phyloP scores from a whole-genome alignment of 2,113 vertebrate species.

The Tachysurus fulvidraco region DNA sequence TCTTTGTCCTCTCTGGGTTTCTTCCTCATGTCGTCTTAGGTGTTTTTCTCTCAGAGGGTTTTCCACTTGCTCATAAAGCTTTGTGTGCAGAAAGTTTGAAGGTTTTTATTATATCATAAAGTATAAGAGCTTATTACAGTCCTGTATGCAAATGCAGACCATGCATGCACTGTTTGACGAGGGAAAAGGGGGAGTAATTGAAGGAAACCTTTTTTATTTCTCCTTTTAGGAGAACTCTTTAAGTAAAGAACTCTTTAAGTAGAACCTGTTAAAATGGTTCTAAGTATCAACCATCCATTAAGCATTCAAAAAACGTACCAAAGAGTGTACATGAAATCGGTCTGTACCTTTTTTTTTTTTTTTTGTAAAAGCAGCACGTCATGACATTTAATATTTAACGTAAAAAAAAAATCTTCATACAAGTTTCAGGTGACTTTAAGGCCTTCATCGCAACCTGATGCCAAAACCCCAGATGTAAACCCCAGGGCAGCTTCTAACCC shows the following conservation, averaged over 20 bases:
- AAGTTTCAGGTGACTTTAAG: neutral
- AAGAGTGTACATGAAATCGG: neutral
- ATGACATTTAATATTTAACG: neutral
- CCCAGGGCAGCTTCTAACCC: neutral
- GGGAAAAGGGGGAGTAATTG: neutral
- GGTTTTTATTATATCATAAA: neutral
- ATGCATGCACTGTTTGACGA: neutral
- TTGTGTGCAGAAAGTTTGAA: neutral
- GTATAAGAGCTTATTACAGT: neutral
- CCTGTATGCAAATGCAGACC: neutral
- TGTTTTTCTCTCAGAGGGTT: neutral
- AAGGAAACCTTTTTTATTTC: neutral
- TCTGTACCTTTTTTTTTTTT: too few relatives aligned
- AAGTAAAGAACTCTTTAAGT: neutral
- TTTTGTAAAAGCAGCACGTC: neutral
- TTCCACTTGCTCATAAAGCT: neutral
- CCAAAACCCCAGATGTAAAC: constrained; percentile 10
- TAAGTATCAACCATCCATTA: neutral
- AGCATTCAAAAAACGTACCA: neutral
- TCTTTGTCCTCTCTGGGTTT: neutral
- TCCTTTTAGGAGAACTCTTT: neutral
- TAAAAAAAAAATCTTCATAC: neutral
- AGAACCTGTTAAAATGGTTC: neutral
- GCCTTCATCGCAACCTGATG: too few relatives aligned
- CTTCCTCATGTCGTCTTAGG: neutral